These are phyloP conservation scores for Leptinotarsa defecta DNA, from an alignment of 1,140 invertebrate species.

Conservation along the genomic window DNA sequence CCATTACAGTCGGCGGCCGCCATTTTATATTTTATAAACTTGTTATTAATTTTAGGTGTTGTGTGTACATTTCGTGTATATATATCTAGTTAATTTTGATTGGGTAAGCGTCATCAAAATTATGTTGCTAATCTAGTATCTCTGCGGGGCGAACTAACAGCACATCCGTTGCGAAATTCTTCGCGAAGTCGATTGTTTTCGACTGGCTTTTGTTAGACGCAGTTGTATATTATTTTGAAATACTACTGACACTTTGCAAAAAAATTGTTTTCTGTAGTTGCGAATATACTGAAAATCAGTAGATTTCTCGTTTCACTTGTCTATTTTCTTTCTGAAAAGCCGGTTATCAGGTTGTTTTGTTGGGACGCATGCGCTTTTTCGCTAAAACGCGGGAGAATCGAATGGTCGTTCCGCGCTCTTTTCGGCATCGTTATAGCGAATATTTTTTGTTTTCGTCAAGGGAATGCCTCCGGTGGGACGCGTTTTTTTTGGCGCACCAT, in stretches of 20 bases:
- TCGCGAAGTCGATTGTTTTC: neutral
- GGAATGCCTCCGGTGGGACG: slow-evolving; percentile 1
- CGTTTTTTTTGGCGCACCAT: slow-evolving; percentile 23
- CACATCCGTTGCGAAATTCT: neutral
- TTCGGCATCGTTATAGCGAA: neutral
- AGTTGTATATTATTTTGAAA: neutral
- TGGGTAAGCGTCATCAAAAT: slow-evolving; percentile 19
- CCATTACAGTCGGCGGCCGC: slow-evolving; percentile 68
- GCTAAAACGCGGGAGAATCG: slow-evolving; percentile 20
- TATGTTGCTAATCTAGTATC: slow-evolving; percentile 7
- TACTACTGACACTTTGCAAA: neutral
- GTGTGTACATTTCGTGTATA: slow-evolving; percentile 34
- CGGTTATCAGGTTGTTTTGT: slow-evolving; percentile 24
- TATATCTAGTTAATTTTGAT: slow-evolving; percentile 24
- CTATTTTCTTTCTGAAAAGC: slow-evolving; percentile 23
- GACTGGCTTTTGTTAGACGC: neutral
- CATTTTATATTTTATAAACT: slow-evolving; percentile 62
- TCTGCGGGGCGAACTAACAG: neutral
- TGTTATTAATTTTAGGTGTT: slow-evolving; percentile 49
- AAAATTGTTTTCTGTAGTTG: no score
- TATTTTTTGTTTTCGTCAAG: neutral
- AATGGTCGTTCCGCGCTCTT: neutral
- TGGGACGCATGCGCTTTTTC: neutral
- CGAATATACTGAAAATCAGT: no score
- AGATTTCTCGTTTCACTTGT: slow-evolving; percentile 7